phyloP scores from a whole-genome alignment of 2,888 invertebrate species.

The Schrankia costaestrigalis region DNA sequence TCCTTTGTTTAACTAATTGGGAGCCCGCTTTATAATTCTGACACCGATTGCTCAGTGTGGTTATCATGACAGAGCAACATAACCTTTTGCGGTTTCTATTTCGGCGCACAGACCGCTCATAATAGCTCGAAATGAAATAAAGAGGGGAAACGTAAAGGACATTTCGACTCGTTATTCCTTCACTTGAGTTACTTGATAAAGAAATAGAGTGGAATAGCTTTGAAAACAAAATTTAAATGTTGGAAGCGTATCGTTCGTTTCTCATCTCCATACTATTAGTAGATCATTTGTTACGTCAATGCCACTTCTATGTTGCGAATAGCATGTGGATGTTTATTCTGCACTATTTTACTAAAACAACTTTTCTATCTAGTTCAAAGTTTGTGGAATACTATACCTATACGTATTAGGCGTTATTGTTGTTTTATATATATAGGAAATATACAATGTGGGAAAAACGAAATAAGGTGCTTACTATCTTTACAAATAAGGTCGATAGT shows the following conservation, averaged over 20 bases:
- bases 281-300: slow-evolving; percentile 29
- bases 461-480: too few relatives aligned
- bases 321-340: too few relatives aligned
- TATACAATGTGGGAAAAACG: too few relatives aligned
- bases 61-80: slow-evolving; percentile 24
- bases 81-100: slow-evolving; percentile 32
- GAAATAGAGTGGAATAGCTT: slow-evolving; percentile 14
- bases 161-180: slow-evolving; percentile 17
- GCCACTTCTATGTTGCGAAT: slow-evolving; percentile 18
- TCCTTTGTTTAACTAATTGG: slow-evolving; percentile 27
- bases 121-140: slow-evolving; percentile 23
- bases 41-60: slow-evolving; percentile 21
- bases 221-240: slow-evolving; percentile 27
- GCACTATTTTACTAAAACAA: too few relatives aligned
- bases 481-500: too few relatives aligned
- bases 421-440: too few relatives aligned
- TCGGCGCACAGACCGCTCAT: slow-evolving; percentile 15
- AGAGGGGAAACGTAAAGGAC: slow-evolving; percentile 15
- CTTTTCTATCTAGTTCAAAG: too few relatives aligned
- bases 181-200: slow-evolving; percentile 24
- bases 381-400: too few relatives aligned
- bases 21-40: slow-evolving; percentile 22
- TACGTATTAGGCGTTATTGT: too few relatives aligned
- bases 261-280: slow-evolving; percentile 36
- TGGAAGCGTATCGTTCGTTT: slow-evolving; percentile 19